A percentile compares a stretch with the other conserved stretches of the same genome.
Evolutionary conservation across 2,113 vertebrate species (phyloP).

Genomic region (Crotophaga sulcirostris): DNA sequence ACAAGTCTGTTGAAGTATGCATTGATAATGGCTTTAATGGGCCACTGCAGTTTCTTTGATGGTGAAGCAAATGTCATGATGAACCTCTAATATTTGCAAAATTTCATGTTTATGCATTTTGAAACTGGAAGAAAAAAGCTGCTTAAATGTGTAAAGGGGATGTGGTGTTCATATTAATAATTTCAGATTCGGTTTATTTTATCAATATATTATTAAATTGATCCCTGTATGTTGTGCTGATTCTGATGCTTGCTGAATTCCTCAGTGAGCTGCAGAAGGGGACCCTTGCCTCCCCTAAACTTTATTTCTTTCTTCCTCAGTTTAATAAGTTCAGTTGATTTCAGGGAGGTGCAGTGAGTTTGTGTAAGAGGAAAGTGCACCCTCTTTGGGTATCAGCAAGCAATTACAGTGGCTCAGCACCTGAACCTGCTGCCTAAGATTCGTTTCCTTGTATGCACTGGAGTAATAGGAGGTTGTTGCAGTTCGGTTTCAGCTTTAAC

Average conservation of each 20-base stretch:
- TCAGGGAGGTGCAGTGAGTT: neutral
- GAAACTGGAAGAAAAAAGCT: neutral
- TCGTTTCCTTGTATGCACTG: neutral
- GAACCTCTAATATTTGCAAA: neutral
- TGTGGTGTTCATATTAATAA: neutral
- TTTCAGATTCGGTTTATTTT: neutral
- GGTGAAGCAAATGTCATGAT: neutral
- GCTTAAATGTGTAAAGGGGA: neutral
- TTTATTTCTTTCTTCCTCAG: neutral
- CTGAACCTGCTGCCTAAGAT: neutral
- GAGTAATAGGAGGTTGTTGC: neutral
- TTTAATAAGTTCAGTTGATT: neutral
- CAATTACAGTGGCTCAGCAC: neutral
- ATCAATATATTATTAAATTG: neutral
- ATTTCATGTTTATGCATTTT: neutral
- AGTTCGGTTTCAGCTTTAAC: neutral
- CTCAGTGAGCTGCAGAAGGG: neutral
- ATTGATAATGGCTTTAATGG: neutral
- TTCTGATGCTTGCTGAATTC: neutral
- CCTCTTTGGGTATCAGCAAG: neutral
- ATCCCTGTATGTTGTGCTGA: neutral
- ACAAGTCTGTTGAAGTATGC: neutral
- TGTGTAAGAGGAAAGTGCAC: neutral
- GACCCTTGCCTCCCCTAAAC: neutral
- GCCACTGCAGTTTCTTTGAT: neutral